Evolutionary conservation across 2,888 invertebrate species (phyloP), one percentile per base, ranked within the genome.

Genomic region (Panzeria rudis): DNA sequence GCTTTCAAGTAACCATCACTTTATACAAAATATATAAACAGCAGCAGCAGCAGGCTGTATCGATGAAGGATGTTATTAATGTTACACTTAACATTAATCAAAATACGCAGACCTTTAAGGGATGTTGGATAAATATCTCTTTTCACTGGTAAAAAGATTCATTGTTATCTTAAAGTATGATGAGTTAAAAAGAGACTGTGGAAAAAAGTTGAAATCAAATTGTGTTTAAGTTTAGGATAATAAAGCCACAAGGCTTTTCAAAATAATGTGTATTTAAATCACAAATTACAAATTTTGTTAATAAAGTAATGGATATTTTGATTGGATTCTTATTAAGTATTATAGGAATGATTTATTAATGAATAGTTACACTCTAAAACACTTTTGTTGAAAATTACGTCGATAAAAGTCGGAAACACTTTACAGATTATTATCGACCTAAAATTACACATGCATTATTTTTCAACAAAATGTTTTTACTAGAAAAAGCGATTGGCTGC

Each of bases 81-180:
- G 32, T 25, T 44, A 38, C 44, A 72, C 41, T 38, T 32, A 54
- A 54, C 54, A 62, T 72, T 64, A 72, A 79, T 56, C 62, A 71
- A 32, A 44, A 7, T 29, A 25, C 11, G 6, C 38, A 47, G 47
- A n/a, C 25, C 47, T 59, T 35, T n/a, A 23, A 8, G 35, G 35
- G 8, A 17, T n/a, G 9, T 38, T 25, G 0, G 35, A 0, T 47
- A 3, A 35, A 8, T n/a, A 25, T 66, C 32, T 29, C 11, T 25
- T 20, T 0, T 32, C n/a, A n/a, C 9, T 59, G 20, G 5, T 20
- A 15, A 52, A 75, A n/a, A 52, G 35, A 5, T 62, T 50, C 29
- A 29, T 62, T 23, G 4, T 54, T 9, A 17, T 29, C 6, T 59
- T 59, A 29, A 29, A 71, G n/a, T 41, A 44, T 56, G 56, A 56